Evolutionary conservation across 2,113 vertebrate genomes (phyloP).

Genomic region (Mastomys natalensis): DNA sequence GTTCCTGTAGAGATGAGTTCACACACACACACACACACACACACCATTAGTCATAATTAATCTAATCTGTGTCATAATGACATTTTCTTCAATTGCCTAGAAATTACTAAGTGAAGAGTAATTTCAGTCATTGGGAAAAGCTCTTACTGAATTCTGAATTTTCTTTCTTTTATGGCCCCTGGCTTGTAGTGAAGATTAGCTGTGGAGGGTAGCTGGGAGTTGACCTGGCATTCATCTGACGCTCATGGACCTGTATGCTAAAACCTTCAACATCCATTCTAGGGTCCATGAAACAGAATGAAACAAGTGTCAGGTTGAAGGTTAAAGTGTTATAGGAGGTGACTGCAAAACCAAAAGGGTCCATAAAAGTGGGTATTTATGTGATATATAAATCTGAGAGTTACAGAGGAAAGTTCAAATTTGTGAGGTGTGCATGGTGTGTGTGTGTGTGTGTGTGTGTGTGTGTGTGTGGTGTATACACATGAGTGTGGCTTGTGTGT

Average conservation of each 20-base stretch:
- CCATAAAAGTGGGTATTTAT: not conserved
- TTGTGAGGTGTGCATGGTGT: not conserved
- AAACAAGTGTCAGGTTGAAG: rapidly evolving
- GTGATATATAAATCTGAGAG: rapidly evolving
- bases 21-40: not conserved
- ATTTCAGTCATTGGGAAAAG: not conserved
- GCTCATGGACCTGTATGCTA: not conserved
- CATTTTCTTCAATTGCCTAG: not conserved
- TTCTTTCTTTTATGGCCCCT: not conserved
- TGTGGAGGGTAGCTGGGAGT: not conserved
- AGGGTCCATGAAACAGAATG: not conserved
- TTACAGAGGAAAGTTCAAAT: not conserved
- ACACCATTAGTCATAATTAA: not conserved
- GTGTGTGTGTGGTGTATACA: not conserved
- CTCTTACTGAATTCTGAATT: not conserved
- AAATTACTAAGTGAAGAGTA: not conserved
- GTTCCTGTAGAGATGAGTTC: not conserved
- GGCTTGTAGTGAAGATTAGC: not conserved
- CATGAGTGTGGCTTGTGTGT: too few species aligned
- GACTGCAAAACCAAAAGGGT: not conserved
- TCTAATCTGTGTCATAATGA: not conserved
- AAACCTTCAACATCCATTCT: too few species aligned
- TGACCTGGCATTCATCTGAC: not conserved
- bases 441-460: not conserved
- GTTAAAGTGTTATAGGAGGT: not conserved